Evolutionary conservation across 2,113 vertebrate genomes (phyloP).

Genomic region (Cynocephalus volans): DNA sequence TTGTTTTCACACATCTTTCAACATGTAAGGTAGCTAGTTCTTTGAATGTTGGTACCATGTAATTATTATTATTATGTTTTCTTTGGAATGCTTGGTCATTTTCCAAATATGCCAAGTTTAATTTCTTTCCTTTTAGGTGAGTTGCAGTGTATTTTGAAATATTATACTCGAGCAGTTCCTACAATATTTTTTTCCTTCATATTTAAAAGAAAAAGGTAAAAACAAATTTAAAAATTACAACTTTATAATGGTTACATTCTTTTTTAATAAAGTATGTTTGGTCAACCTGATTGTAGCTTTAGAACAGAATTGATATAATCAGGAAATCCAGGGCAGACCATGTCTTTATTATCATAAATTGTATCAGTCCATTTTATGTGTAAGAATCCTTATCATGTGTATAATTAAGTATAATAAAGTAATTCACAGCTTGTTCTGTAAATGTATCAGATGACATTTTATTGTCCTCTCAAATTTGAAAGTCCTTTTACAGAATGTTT

Average conservation of each 20-base stretch:
- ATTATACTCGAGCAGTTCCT: neutral
- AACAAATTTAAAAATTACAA: neutral
- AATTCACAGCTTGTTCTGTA: neutral
- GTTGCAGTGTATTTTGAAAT: neutral
- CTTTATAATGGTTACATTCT: neutral
- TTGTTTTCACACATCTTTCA: slow-evolving; percentile 35
- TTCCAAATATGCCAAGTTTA: slow-evolving; percentile 52
- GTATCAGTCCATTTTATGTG: neutral
- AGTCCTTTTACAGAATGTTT: neutral
- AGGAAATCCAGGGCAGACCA: neutral
- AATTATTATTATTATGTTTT: neutral
- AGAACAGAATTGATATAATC: neutral
- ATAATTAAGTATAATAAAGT: slow-evolving; percentile 13
- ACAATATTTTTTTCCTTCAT: neutral
- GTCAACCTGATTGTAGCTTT: neutral
- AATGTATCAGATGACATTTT: neutral
- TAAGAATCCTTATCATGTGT: neutral
- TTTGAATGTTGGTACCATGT: slow-evolving; percentile 25
- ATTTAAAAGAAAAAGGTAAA: slow-evolving; percentile 58
- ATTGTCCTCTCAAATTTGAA: neutral
- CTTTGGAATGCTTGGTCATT: slow-evolving; percentile 15
- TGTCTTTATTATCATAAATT: neutral
- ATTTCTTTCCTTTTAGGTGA: neutral
- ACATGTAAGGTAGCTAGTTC: neutral
- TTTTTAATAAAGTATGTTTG: neutral